These are phyloP conservation scores for Aurelia sp. DNA, from an alignment of 30 jellyfish, hydroid and myxozoan genomes.

Conservation along the genomic window DNA sequence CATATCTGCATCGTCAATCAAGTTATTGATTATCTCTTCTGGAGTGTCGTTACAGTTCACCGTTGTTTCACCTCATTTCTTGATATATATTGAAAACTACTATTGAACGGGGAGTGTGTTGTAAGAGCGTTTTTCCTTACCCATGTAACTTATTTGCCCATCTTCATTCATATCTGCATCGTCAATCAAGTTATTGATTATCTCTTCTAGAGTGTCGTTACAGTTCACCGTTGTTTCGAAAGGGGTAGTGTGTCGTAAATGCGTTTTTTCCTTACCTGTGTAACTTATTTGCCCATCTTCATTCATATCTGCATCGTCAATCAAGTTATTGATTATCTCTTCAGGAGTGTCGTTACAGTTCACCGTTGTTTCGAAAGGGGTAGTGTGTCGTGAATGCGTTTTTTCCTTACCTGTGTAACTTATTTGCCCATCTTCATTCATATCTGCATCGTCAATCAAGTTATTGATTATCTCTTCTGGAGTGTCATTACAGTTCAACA, in stretches of 20 bases:
- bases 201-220: no score
- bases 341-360: conserved; percentile 52
- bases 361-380: neutral
- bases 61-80: neutral
- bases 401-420: neutral
- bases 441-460: conserved; percentile 77
- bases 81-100: neutral
- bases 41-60: conserved; percentile 25
- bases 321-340: conserved; percentile 67
- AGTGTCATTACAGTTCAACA: conserved; percentile 30
- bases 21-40: conserved; percentile 65
- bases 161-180: no score
- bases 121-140: conserved; percentile 17
- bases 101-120: neutral
- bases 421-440: conserved; percentile 88
- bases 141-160: conserved; percentile 43
- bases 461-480: conserved; percentile 70
- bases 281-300: conserved; percentile 84
- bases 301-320: conserved; percentile 84
- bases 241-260: no score
- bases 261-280: no score
- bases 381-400: neutral
- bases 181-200: no score
- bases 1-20: conserved; percentile 79
- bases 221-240: no score